Conservation (phyloP, 2,797 vertebrate genomes). For the Parambassis ranga region DNA sequence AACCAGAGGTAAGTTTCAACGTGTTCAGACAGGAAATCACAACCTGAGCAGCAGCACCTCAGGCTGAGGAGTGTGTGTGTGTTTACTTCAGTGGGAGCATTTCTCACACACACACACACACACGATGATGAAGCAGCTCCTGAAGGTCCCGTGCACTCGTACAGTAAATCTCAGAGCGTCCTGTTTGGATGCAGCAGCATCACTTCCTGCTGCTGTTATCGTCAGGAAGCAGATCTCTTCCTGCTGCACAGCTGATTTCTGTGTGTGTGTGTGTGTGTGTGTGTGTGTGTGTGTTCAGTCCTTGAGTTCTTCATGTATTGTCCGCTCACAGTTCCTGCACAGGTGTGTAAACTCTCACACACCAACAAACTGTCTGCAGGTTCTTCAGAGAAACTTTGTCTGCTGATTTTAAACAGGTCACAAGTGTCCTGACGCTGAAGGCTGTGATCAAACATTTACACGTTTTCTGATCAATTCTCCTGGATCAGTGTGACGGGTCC, state of each 20-base stretch:
- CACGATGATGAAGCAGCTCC: background rate
- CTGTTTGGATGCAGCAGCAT: conserved; percentile 1
- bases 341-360: background rate
- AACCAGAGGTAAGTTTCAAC: no score
- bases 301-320: background rate
- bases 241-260: conserved; percentile 3
- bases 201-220: conserved; percentile 51
- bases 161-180: background rate
- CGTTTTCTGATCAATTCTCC: no score
- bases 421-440: no score
- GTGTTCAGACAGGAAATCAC: no score
- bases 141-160: background rate
- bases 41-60: no score
- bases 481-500: no score
- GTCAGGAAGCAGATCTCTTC: conserved; percentile 60
- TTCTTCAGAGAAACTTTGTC: accelerated
- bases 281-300: background rate
- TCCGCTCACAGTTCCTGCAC: background rate
- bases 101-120: no score
- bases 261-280: background rate
- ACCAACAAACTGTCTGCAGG: no score
- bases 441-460: no score
- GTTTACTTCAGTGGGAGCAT: background rate
- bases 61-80: background rate
- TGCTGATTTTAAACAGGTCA: background rate